Evolutionary conservation across 1,140 invertebrate species (phyloP), one percentile per base, ranked within the genome.

Genomic region (Heterodera carotae): DNA sequence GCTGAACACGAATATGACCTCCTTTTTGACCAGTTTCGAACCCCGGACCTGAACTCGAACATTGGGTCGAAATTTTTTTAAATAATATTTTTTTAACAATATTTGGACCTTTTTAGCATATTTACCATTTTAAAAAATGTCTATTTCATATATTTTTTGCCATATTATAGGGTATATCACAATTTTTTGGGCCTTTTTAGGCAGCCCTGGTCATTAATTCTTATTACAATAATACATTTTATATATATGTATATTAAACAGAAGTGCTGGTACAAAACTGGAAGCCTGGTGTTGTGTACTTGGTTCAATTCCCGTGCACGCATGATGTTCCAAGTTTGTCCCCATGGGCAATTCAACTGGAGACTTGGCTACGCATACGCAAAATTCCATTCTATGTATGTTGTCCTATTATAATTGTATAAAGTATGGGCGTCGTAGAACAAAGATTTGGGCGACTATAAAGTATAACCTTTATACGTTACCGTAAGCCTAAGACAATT

Each of bases 221-320:
- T 56, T 56, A 18, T 53, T 3, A 7, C 8, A 56, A 22, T 43
- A 56, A 56, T 56, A 18, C 22, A 22, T 56, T 18, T 18, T 2
- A 22, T 56, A 22, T 56, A 1, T 22, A 22, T n/a, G 1, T 22
- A 18, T 53, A 18, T 18, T 53, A 0, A 18, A 22, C 48, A 56
- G 48, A 56, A 56, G 48, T 69, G 29, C 31, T 69, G 67, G 67
- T 69, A n/a, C 34, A 69, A 69, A 69, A 69, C 12, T 69, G 67
- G 67, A 69, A 69, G 43, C 34, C 34, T 10, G 12, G 31, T 12
- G 67, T 69, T 69, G 67, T 69, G 34, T 69, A 69, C 31, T 69
- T 69, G 43, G 67, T 69, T 2, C 67, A 69, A 69, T 69, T 39
- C 25, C 67, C 67, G 43, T 8, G 27, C 34, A 69, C 25, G 2